These are phyloP conservation scores for Zaprionus vittiger DNA, from an alignment of 1,140 invertebrate genomes.

Conservation along the genomic window DNA sequence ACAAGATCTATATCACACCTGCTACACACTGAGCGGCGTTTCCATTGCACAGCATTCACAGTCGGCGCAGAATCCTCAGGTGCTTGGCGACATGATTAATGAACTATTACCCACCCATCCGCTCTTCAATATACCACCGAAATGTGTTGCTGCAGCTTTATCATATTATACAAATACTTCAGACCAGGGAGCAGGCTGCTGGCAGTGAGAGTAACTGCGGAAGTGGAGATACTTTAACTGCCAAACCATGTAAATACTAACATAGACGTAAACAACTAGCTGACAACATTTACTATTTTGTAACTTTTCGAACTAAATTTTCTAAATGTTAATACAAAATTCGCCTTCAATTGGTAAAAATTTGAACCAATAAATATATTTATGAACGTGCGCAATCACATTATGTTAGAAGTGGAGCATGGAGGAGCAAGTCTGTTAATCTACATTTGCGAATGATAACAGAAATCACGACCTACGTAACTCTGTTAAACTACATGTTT, in stretches of 20 bases:
- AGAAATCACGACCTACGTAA: neutral
- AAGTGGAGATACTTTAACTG: neutral
- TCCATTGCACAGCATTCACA: conserved; percentile 95
- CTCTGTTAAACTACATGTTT: neutral
- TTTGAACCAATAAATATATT: neutral
- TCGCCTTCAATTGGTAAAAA: neutral
- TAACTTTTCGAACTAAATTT: conserved; percentile 50
- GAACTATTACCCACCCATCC: conserved; percentile 88
- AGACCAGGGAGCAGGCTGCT: conserved; percentile 24
- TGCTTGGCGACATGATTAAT: conserved; percentile 87
- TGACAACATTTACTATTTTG: conserved; percentile 23
- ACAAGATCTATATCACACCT: conserved; percentile 97
- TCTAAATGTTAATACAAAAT: conserved; percentile 16
- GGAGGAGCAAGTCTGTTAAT: conserved; percentile 17
- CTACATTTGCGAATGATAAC: neutral
- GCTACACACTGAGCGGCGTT: conserved; percentile 97
- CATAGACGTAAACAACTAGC: conserved; percentile 16
- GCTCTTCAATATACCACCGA: conserved; percentile 88
- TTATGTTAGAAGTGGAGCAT: neutral
- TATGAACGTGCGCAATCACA: neutral
- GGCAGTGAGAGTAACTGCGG: conserved; percentile 30
- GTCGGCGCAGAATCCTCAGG: conserved; percentile 84
- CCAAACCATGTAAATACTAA: conserved; percentile 1
- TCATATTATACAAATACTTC: conserved; percentile 60
- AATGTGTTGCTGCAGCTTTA: conserved; percentile 61